phyloP scores from a whole-genome alignment of 2,113 vertebrate species.

The Perognathus longimembris region DNA sequence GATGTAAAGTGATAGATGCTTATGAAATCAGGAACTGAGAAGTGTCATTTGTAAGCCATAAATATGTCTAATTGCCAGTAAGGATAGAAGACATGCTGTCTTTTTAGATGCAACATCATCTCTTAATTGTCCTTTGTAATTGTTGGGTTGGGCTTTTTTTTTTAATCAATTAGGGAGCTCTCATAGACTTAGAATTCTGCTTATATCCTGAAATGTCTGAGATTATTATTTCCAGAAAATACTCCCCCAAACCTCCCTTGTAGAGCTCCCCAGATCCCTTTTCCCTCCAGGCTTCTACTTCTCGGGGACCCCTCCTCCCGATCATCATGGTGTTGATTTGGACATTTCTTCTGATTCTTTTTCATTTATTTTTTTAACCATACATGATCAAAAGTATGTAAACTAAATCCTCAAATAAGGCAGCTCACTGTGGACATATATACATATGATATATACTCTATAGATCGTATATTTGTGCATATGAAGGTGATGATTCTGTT shows the following conservation, averaged over 20 bases:
- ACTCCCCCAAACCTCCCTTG: not conserved
- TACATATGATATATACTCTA: not conserved
- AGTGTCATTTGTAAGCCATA: constrained; percentile 42
- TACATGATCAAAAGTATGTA: no score
- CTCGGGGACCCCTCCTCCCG: not conserved
- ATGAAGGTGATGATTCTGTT: not conserved
- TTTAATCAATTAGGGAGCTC: constrained; percentile 34
- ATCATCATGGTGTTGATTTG: no score
- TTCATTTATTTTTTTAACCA: no score
- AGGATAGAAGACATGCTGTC: constrained; percentile 21
- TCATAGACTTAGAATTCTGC: constrained; percentile 11
- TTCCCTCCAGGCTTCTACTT: not conserved
- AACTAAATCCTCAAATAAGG: no score
- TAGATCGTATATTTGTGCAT: not conserved
- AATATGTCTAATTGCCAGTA: constrained; percentile 13
- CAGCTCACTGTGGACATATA: not conserved
- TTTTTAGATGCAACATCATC: constrained; percentile 29
- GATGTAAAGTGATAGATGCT: constrained; percentile 38
- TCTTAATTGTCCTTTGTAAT: constrained; percentile 41
- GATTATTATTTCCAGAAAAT: not conserved
- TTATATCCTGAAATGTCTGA: constrained; percentile 1
- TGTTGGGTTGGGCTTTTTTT: no score
- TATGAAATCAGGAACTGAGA: not conserved
- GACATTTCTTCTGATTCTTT: no score
- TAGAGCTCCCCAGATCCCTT: not conserved